phyloP scores from a whole-genome alignment of 2,888 invertebrate genomes.

The Diarsia dahlii region DNA sequence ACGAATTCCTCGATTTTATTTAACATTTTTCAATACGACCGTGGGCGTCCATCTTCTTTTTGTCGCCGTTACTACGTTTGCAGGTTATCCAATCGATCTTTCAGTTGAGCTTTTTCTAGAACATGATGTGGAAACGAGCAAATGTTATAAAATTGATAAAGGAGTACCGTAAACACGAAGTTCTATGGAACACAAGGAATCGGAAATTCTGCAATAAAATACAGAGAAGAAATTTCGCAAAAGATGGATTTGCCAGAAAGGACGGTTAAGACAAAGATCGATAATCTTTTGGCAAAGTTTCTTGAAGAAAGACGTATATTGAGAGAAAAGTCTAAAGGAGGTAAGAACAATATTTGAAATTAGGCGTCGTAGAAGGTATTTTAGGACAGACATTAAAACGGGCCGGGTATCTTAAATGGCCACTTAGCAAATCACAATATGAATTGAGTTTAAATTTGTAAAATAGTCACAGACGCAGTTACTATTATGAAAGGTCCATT shows the following conservation, averaged over 20 bases:
- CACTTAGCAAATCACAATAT: too few species aligned
- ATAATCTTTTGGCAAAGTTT: neutral
- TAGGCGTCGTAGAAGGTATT: neutral
- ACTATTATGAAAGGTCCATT: too few species aligned
- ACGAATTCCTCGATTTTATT: neutral
- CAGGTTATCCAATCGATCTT: neutral
- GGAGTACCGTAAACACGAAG: neutral
- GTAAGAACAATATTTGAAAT: neutral
- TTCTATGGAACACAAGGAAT: neutral
- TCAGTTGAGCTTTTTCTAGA: neutral
- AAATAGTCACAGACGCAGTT: too few species aligned
- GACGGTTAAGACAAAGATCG: neutral
- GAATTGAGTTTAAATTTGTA: too few species aligned
- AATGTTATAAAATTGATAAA: conserved; percentile 8
- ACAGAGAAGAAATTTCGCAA: neutral
- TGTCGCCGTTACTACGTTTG: neutral
- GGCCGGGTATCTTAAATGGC: too few species aligned
- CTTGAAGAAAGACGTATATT: conserved; percentile 4
- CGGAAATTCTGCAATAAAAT: conserved; percentile 1
- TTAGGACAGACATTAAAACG: neutral
- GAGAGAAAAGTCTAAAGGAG: neutral
- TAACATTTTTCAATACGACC: neutral
- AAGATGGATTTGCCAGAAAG: neutral
- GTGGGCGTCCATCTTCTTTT: neutral
- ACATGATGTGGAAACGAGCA: conserved; percentile 1